Evolutionary conservation across 92 coral and sea anemone species (phyloP).

Genomic region (Meandrina meandrites): DNA sequence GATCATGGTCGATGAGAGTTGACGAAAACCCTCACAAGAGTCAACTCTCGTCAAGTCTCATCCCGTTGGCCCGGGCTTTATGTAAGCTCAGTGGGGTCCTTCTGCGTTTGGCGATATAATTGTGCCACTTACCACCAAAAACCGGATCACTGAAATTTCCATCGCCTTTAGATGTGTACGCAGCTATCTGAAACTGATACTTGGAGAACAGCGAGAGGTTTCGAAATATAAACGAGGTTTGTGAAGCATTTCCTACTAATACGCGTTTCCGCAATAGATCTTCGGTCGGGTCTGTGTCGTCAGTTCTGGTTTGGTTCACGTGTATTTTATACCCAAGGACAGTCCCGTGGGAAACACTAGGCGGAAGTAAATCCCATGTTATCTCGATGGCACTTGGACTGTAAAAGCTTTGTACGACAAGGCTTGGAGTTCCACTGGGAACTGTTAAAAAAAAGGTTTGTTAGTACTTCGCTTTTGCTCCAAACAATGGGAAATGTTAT

Average conservation of each 20-base stretch:
- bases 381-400: conserved; percentile 23
- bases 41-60: no score
- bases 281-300: not conserved
- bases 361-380: conserved; percentile 10
- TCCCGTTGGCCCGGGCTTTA: no score
- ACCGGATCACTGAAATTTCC: conserved; percentile 11
- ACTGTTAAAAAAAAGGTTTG: not conserved
- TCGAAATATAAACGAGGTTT: not conserved
- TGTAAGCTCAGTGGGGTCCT: no score
- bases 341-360: not conserved
- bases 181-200: conserved; percentile 24
- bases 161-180: not conserved
- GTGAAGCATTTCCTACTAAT: not conserved
- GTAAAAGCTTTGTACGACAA: not conserved
- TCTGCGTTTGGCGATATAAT: no score
- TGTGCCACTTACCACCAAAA: conserved; percentile 13
- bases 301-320: not conserved
- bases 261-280: not conserved
- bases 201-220: conserved; percentile 25
- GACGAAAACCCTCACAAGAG: no score
- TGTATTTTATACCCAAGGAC: conserved; percentile 14
- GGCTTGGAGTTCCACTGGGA: not conserved
- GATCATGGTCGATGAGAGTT: no score
- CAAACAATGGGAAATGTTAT: no score
- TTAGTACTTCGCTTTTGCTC: not conserved